Evolutionary conservation across 2,888 invertebrate genomes (phyloP), one percentile per base, ranked within the genome.

Genomic region (Tetragonisca angustula): DNA sequence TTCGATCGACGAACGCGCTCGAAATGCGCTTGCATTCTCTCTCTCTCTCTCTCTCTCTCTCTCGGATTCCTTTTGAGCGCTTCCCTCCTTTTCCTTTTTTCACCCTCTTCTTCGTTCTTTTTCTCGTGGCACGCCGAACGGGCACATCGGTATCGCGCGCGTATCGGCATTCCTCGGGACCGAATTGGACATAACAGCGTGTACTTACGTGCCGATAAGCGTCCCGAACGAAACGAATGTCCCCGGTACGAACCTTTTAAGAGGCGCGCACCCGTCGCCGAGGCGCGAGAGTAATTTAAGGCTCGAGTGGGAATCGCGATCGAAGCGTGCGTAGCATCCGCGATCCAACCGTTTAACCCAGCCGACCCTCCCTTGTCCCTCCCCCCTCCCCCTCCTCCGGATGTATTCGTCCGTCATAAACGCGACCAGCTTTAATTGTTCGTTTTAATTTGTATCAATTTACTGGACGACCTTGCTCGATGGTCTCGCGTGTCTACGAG

Each of bases 251-350:
- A 62, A 87, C 87, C 87, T 87, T 87, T 87, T 87, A 87, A 87
- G 87, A 85, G 82, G 82, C 15, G 79, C 15, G 62, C 65, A 71
- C 65, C 85, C 77, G 87, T 83, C 78, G 81, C 71, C 73, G 86
- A 86, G 86, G 85, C 89, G 85, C 84, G 82, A 85, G 89, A 87
- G 87, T 87, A 85, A 88, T 87, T 88, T 88, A 89, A 87, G 85
- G 74, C 75, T 52, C 72, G 75, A 36, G 32, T 68, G 65, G 68
- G 79, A 82, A 86, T 76, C 86, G 84, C 86, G 87, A 87, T 85
- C 81, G 87, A 75, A 75, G 83, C 80, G 77, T 79, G 84, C 82
- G 86, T 83, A 79, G 83, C 81, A 80, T 87, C 82, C 87, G 70
- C 68, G 86, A 86, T 87, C 85, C 79, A 76, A 79, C 68, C 36